Evolutionary conservation across 2,888 invertebrate species (phyloP), one percentile per base, ranked within the genome.

Genomic region (Panzeria rudis): DNA sequence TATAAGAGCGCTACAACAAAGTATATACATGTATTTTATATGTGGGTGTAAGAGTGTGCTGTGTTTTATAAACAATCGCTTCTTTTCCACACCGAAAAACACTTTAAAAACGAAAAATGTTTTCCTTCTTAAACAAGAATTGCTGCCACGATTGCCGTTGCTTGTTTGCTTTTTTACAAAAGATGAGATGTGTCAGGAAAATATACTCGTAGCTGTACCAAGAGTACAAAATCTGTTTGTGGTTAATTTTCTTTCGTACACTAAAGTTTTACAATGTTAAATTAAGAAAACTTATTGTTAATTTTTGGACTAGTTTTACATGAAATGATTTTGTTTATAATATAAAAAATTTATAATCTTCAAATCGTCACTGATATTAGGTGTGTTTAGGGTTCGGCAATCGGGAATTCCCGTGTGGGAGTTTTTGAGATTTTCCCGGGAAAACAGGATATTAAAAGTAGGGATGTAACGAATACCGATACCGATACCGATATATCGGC

Each of bases 111-210:
- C 25, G 52, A 25, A 54, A 11, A 23, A 23, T 13, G 25, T 3
- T 20, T 52, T 1, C 17, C 13, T 38, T 35, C 15, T 23, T 50
- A 20, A 29, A 50, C 23, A 52, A 15, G 15, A 15, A 15, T 6
- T 7, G n/a, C 9, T 50, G 3, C 41, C 23, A 13, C 11, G 15
- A 15, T 25, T 44, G n/a, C 50, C 20, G 47, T 38, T 47, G 4
- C 2, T 2, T 75, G 29, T 50, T 41, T 17, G 7, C 20, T 9
- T 25, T 3, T 54, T 0, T 13, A 44, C 54, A 32, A n/a, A 54
- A 20, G 0, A 15, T 9, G n/a, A 66, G 25, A 66, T 68, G 47
- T 56, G 35, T 77, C 56, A 38, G 44, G 4, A 54, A 54, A 54
- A 9, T 44, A n/a, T 9, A 64, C 25, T 17, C 23, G 35, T 2